Conservation (phyloP, 2,113 vertebrate genomes). For the Pseudorasbora parva region DNA sequence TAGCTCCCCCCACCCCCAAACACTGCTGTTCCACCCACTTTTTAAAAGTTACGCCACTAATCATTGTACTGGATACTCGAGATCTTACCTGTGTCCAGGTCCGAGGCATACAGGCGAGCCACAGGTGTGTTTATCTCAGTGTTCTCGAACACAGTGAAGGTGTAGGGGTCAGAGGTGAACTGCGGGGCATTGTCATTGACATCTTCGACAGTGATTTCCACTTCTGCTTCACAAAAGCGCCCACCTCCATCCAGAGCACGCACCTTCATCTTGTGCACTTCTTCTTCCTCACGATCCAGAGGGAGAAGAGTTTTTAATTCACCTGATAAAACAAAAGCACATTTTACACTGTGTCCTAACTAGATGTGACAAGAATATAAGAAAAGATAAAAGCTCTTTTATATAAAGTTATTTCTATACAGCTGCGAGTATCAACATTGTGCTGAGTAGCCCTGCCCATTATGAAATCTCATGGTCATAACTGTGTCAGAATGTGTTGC, state of each 20-base stretch:
- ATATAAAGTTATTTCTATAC: not conserved
- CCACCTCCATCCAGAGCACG: constrained; percentile 91
- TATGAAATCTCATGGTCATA: not conserved
- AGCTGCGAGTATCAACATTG: not conserved
- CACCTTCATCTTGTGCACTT: constrained; percentile 80
- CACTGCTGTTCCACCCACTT: no score
- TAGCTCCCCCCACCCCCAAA: no score
- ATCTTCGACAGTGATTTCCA: constrained; percentile 87
- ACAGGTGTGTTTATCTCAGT: constrained; percentile 87
- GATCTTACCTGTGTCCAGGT: constrained; percentile 84
- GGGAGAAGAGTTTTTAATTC: constrained; percentile 87
- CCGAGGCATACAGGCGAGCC: constrained; percentile 88
- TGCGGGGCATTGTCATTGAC: constrained; percentile 92
- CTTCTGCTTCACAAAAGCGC: constrained; percentile 83
- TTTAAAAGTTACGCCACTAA: no score
- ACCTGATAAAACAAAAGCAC: constrained; percentile 71
- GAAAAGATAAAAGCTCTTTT: not conserved
- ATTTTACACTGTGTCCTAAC: not conserved
- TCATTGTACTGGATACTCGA: not conserved
- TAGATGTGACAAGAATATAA: not conserved
- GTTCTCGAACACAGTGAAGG: constrained; percentile 94
- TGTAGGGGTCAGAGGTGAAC: constrained; percentile 85
- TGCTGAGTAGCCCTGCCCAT: not conserved
- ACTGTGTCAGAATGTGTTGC: not conserved
- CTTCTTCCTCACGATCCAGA: constrained; percentile 87